phyloP scores from a whole-genome alignment of 30 jellyfish, hydroid and myxozoan genomes.

The Rhopilema esculentum region DNA sequence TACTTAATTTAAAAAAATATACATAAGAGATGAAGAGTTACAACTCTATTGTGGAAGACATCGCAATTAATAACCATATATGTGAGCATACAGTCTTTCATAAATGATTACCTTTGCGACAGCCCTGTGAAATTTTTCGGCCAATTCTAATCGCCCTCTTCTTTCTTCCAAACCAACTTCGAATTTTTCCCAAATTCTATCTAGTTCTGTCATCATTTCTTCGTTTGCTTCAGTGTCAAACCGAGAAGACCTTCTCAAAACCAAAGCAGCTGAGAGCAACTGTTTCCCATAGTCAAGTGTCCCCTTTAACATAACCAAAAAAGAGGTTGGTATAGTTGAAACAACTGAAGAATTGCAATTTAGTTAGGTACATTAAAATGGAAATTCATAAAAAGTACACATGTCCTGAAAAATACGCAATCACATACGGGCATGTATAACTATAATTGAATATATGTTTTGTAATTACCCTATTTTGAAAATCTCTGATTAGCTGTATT shows the following conservation, averaged over 20 bases:
- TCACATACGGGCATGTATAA: too few species aligned
- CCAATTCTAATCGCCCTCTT: constrained; percentile 58
- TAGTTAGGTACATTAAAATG: too few species aligned
- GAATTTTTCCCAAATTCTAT: constrained; percentile 65
- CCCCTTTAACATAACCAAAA: constrained; percentile 37
- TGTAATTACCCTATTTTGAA: too few species aligned
- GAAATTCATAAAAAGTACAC: too few species aligned
- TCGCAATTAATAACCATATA: not conserved
- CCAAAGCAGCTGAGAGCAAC: constrained; percentile 77
- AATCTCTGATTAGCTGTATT: too few species aligned
- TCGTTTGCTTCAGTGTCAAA: constrained; percentile 44
- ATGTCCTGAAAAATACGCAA: too few species aligned
- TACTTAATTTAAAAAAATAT: too few species aligned
- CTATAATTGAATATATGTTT: too few species aligned
- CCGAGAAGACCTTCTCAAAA: constrained; percentile 70
- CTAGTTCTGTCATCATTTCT: constrained; percentile 52
- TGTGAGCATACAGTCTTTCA: not conserved
- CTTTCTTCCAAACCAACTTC: constrained; percentile 63
- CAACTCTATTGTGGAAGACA: too few species aligned
- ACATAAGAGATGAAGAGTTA: too few species aligned
- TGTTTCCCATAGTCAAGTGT: constrained; percentile 79
- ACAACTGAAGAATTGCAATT: too few species aligned
- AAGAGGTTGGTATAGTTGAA: not conserved
- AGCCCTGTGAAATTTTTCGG: constrained; percentile 59
- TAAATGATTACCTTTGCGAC: constrained; percentile 55